Evolutionary conservation across 1,140 invertebrate genomes (phyloP), one percentile per base, ranked within the genome.

Genomic region (Meteorus sp.): DNA sequence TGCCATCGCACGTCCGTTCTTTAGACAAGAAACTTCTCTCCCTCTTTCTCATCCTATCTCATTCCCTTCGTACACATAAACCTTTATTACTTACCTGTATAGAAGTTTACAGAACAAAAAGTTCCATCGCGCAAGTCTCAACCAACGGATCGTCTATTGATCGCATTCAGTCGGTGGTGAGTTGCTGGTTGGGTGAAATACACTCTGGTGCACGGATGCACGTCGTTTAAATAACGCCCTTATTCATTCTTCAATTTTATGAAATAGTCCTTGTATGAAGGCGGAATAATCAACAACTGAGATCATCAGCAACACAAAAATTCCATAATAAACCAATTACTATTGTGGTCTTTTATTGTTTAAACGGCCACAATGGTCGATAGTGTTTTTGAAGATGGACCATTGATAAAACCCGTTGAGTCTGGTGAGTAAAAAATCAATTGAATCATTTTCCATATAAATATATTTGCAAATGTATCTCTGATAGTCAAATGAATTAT

Each of bases 361-460:
- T 37, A 39, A 17, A 20, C n/a, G 52, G 11, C 45, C 39, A 74
- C 67, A 60, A 76, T 75, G 73, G 71, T 73, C 63, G 63, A 51
- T 27, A 67, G 65, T 54, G 61, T 67, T 41, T 62, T 68, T 25
- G 75, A 74, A 55, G 75, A 75, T 61, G 75, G 74, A 58, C 73
- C 74, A 20, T 63, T 77, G 37, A 75, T 77, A 60, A 66, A 60
- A 55, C 74, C 74, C 35, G 65, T 78, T 45, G 71, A 76, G 52
- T 53, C 72, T 43, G 73, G 76, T 78, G 54, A 76, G 75, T 70
- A 29, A n/a, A n/a, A n/a, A n/a, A n/a, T n/a, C n/a, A n/a, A n/a
- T n/a, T n/a, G n/a, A n/a, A n/a, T n/a, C n/a, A n/a, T n/a, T 41
- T 53, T 27, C 17, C 3, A 15, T 31, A 11, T 41, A 4, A 45